Conservation (phyloP, 2,888 invertebrate species). For the Spodoptera picta region DNA sequence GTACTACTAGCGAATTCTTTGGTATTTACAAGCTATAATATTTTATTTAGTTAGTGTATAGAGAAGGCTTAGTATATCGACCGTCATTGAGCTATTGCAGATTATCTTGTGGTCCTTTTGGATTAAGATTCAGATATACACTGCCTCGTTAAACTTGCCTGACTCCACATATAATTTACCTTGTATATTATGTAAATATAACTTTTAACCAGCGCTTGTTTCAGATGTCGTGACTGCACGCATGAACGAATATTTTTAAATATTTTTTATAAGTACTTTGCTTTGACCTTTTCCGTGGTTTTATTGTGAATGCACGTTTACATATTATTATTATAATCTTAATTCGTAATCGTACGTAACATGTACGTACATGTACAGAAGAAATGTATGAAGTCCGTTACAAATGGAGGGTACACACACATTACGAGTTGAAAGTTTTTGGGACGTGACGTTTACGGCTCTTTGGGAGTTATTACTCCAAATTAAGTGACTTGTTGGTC, state of each 20-base stretch:
- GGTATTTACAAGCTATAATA: no score
- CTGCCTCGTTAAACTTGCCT: conserved; percentile 21
- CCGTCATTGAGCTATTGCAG: no score
- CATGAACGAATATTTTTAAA: conserved; percentile 21
- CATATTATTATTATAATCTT: conserved; percentile 31
- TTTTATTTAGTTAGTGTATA: no score
- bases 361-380: conserved; percentile 26
- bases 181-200: conserved; percentile 15
- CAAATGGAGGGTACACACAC: conserved; percentile 54
- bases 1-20: no score
- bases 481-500: no score
- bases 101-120: no score
- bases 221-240: conserved; percentile 43
- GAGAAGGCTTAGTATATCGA: no score
- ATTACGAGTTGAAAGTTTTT: conserved; percentile 72
- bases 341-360: conserved; percentile 60
- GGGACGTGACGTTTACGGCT: conserved; percentile 77
- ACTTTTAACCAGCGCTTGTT: conserved; percentile 19
- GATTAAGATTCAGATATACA: conserved; percentile 16
- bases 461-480: conserved; percentile 59
- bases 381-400: conserved; percentile 60
- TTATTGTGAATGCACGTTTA: conserved; percentile 40
- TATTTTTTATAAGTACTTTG: conserved; percentile 25
- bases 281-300: conserved; percentile 42
- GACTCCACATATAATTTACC: conserved; percentile 6